phyloP scores from a whole-genome alignment of 2,113 vertebrate species.

The Proterorhinus semilunaris region DNA sequence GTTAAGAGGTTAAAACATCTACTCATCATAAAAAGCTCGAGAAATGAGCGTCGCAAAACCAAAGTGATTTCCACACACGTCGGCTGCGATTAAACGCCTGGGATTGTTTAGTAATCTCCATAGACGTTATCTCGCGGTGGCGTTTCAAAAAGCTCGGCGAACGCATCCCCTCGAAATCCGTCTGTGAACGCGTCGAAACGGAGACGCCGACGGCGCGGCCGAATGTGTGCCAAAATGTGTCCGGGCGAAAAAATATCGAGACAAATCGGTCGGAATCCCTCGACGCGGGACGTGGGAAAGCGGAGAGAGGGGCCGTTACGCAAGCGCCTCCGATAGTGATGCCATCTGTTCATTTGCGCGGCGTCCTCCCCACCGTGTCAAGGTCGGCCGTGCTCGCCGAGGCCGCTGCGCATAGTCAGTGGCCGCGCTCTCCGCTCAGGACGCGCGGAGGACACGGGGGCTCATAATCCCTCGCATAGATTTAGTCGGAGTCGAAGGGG shows the following conservation, averaged over 20 bases:
- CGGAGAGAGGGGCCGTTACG: conserved; percentile 48
- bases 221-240: conserved; percentile 13
- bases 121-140: no score
- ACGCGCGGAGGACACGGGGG: conserved; percentile 55
- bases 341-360: conserved; percentile 59
- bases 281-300: conserved; percentile 44
- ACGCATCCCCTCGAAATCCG: conserved; percentile 32
- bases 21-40: neutral
- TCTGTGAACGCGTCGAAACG: conserved; percentile 36
- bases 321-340: conserved; percentile 52
- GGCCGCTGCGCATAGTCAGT: conserved; percentile 22
- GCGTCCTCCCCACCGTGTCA: conserved; percentile 63
- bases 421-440: conserved; percentile 48
- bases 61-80: conserved; percentile 15
- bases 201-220: conserved; percentile 45
- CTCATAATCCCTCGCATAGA: conserved; percentile 55
- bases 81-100: neutral
- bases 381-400: conserved; percentile 55
- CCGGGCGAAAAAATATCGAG: no score
- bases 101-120: no score
- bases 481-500: conserved; percentile 50
- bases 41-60: conserved; percentile 16
- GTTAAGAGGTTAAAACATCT: conserved; percentile 31
- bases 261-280: conserved; percentile 48
- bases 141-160: conserved; percentile 37